A percentile compares a stretch with the other conserved stretches of the same genome.
phyloP scores from a whole-genome alignment of 1,140 invertebrate species.

The Meloidogyne floridensis region DNA sequence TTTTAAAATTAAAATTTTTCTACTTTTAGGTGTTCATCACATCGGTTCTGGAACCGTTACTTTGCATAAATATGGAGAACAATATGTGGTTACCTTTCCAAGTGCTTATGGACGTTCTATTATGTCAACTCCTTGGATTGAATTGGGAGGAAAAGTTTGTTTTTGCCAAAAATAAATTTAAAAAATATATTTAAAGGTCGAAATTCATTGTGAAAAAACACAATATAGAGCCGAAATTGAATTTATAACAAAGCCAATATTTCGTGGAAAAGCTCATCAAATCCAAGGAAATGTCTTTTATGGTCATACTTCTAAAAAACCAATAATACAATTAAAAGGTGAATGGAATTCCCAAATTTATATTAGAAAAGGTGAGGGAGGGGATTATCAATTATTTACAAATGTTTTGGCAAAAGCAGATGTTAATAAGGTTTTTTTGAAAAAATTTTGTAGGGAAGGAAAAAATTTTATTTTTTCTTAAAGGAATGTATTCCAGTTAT shows the following conservation, averaged over 20 bases:
- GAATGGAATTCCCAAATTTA: constrained; percentile 94
- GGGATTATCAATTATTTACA: constrained; percentile 80
- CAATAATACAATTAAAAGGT: constrained; percentile 81
- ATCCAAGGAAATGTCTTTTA: constrained; percentile 66
- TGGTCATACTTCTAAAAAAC: constrained; percentile 74
- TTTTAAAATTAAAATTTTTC: too few species aligned
- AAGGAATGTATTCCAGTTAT: constrained; percentile 56
- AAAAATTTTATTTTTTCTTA: constrained; percentile 15
- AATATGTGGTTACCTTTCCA: constrained; percentile 70
- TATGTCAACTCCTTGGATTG: constrained; percentile 70
- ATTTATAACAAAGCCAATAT: constrained; percentile 71
- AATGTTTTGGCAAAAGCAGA: constrained; percentile 83
- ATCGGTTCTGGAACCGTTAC: constrained; percentile 69
- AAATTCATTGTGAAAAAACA: constrained; percentile 68
- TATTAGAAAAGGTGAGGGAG: constrained; percentile 72
- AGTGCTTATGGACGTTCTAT: constrained; percentile 71
- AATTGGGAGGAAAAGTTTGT: constrained; percentile 69
- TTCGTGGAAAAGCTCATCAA: constrained; percentile 70
- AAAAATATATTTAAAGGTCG: constrained; percentile 53
- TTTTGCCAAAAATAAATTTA: constrained; percentile 32
- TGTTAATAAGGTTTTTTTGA: constrained; percentile 75
- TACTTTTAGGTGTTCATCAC: constrained; percentile 67
- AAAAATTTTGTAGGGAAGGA: neutral
- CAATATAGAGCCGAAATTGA: constrained; percentile 70
- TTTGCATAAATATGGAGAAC: constrained; percentile 67